Percentiles rank a stretch among this genome's conserved stretches.
phyloP scores from a whole-genome alignment of 2,113 vertebrate species.

The Turdus rufiventris region DNA sequence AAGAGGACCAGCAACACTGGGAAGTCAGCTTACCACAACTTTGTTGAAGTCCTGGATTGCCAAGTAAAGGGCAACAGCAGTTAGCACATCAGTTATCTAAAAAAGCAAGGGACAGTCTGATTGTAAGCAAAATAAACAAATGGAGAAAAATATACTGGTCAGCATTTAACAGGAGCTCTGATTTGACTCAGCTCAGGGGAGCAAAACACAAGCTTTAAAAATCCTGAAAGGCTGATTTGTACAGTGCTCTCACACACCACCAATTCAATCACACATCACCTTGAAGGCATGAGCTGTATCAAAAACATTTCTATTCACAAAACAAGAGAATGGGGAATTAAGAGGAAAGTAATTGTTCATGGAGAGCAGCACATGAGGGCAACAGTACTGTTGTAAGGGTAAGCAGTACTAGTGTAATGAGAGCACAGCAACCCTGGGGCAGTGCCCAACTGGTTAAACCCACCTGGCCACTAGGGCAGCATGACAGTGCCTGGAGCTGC shows the following conservation, averaged over 20 bases:
- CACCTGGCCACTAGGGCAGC: background rate
- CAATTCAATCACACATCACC: no score
- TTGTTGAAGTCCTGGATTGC: slow-evolving; percentile 93
- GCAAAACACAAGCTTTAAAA: background rate
- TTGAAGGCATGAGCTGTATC: background rate
- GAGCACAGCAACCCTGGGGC: background rate
- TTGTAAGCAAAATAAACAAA: background rate
- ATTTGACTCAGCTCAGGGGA: background rate
- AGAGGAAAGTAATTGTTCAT: background rate
- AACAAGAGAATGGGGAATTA: background rate
- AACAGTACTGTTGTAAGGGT: background rate
- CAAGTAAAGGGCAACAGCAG: slow-evolving; percentile 90
- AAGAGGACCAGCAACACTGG: background rate
- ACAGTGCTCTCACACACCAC: background rate
- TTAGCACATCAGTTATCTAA: slow-evolving; percentile 89
- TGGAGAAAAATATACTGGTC: background rate
- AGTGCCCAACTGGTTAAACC: background rate
- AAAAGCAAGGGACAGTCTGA: background rate
- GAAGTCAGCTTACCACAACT: slow-evolving; percentile 83
- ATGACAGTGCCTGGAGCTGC: background rate
- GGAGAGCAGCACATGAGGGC: background rate
- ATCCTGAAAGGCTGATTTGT: background rate
- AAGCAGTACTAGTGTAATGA: background rate
- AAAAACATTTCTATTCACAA: background rate
- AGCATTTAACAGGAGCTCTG: background rate